Base-by-base conservation (phyloP, 64 coral and sea anemone species). In the Dendrophyllia cribrosa region DNA sequence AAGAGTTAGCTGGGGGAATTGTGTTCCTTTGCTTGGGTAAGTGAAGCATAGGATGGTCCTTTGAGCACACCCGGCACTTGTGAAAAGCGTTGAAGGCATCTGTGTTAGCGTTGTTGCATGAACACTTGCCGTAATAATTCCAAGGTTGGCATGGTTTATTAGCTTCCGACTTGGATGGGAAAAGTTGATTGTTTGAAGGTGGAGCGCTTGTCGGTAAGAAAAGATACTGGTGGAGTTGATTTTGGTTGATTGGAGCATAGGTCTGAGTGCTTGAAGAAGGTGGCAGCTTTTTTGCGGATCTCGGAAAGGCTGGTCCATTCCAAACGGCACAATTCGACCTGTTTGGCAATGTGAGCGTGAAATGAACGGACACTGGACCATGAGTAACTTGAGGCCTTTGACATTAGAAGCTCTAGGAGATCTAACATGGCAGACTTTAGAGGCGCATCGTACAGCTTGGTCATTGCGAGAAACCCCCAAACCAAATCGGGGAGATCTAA, bases 101-200 rank as follows among this genome's bases (percentile, higher is more conserved):
- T 3, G 19, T 11, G 15, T 64, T 51, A 3, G 15, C 10, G 7
- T 68, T 68, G 46, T 86, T 15, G 43, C 83, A 86, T 6, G 64
- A 19, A 55, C 66, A 86, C 5, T 46, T 10, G 19, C 83, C 65
- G 9, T 86, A 51, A 15, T 86, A 70, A 51, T 86, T 86, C 82
- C 83, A 86, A 10, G 44, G 16, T 1, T 51, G 83, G 53, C 83
- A 86, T 10, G 44, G 12, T 15, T 86, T 86, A 3, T 83, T 58
- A 8, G 79, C 34, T 34, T 34, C 34, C 0, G 34, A 2, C 34
- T 34, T 34, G 34, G 34, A 34, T 34, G 34, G 2, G 34, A 34
- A 34, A 34, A 0, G 34, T 0, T 34, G 34, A 34, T 34, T 34
- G 34, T 34, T 34, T 34, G 34, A 34, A 2, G 34, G 34, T 1